Evolutionary conservation across 2,113 vertebrate species (phyloP), one percentile per base, ranked within the genome.

Genomic region (Scomber japonicus): DNA sequence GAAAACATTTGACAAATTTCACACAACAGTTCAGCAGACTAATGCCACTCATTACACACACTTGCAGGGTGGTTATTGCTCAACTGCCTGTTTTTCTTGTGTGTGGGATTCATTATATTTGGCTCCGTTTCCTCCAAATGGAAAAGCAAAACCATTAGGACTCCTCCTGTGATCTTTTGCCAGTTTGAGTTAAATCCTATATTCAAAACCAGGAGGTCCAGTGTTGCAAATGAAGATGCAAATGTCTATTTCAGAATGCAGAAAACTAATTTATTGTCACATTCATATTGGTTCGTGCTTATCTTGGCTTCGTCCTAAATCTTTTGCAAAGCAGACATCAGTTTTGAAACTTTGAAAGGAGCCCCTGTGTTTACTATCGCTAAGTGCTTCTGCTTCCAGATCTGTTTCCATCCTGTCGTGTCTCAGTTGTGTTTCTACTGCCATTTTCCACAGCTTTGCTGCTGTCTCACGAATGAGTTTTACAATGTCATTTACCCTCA

Each of bases 381-480:
- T 75, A 54, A 78, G 85, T 8, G 19, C 75, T 85, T 63, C 59
- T 82, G 78, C 79, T 88, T 89, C 84, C 76, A 86, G 87, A 91
- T 90, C 69, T 90, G 88, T 95, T 94, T 94, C 92, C 93, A 93
- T 93, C 85, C 82, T 86, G 82, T 73, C 48, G 48, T 76, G 76
- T 83, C 89, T 87, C 74, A 75, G 87, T 84, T 89, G 82, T 84
- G 66, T 65, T 66, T 79, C 79, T 57, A 30, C 44, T 92, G 83
- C 88, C 85, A 89, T 92, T 94, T 94, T 94, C 92, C 93, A 93
- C 88, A 93, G 83, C 85, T 91, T 81, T 46, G 48, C 85, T 85
- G 80, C 71, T 86, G 82, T 76, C 74, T 81, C 61, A 61, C 48
- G 19, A 57, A 51, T 81, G 46, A 73, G 67, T 80, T 91, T 89